Conservation (phyloP, 2,797 vertebrate species). For the Typhlichthys eigenmanni region DNA sequence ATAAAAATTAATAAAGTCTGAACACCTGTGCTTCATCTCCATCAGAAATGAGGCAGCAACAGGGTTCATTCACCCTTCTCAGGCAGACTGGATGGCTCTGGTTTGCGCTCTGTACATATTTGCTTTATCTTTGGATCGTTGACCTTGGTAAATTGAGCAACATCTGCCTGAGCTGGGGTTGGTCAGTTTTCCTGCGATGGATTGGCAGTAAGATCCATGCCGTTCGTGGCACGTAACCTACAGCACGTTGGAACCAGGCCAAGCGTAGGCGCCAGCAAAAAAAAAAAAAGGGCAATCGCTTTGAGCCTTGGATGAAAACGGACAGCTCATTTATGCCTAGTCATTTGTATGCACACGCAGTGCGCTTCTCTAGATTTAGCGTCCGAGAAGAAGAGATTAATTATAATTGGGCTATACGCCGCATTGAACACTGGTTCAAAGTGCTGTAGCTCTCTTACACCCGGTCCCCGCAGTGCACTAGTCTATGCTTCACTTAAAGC, state of each 20-base stretch:
- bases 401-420: conserved; percentile 5
- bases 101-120: background rate
- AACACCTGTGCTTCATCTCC: conserved; percentile 45
- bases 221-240: conserved; percentile 25
- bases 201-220: conserved; percentile 49
- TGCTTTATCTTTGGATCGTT: conserved; percentile 5
- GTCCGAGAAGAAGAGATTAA: conserved; percentile 25
- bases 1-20: conserved; percentile 6
- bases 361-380: conserved; percentile 48
- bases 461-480: conserved; percentile 27
- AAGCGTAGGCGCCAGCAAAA: background rate
- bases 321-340: conserved; percentile 35
- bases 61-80: conserved; percentile 53
- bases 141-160: conserved; percentile 9
- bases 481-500: conserved; percentile 49
- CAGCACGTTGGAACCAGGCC: conserved; percentile 55
- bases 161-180: conserved; percentile 62
- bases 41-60: conserved; percentile 45
- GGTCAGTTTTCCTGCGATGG: conserved; percentile 34
- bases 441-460: conserved; percentile 58
- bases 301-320: conserved; percentile 15
- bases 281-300: conserved; percentile 28
- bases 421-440: conserved; percentile 47
- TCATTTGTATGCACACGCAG: conserved; percentile 41
- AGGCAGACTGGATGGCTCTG: conserved; percentile 35